A percentile compares a stretch with the other conserved stretches of the same genome.
These are phyloP conservation scores for Botia almorhae DNA, from an alignment of 2,797 vertebrate genomes.

Conservation along the genomic window DNA sequence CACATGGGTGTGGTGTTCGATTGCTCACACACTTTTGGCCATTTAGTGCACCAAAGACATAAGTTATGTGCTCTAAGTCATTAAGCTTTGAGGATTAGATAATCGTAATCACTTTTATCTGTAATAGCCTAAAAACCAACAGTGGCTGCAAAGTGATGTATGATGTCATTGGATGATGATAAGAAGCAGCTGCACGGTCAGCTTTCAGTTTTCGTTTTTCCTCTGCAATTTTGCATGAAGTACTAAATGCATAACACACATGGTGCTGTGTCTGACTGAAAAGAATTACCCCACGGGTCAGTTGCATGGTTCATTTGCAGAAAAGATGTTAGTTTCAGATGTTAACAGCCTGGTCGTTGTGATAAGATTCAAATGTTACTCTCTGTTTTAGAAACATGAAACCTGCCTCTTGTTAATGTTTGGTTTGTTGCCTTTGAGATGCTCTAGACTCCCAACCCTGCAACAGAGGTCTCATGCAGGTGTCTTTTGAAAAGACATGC, in stretches of 20 bases:
- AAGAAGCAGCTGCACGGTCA: background rate
- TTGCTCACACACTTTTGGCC: background rate
- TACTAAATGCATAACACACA: background rate
- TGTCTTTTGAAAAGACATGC: conserved; percentile 11
- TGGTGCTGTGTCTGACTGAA: no score
- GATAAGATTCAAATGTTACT: background rate
- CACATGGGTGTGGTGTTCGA: background rate
- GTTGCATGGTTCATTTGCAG: background rate
- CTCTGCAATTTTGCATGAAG: background rate
- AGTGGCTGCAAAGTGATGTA: background rate
- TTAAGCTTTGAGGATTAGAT: background rate
- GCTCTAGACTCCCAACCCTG: conserved; percentile 20
- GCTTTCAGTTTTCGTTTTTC: background rate
- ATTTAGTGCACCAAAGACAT: background rate
- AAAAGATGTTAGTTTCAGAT: background rate
- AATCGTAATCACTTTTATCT: background rate
- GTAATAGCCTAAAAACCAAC: background rate
- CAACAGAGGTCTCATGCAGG: conserved; percentile 13
- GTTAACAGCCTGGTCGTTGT: conserved; percentile 21
- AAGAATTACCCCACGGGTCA: background rate
- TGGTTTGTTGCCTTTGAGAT: conserved; percentile 4
- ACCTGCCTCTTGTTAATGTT: conserved; percentile 39
- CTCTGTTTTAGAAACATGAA: conserved; percentile 27
- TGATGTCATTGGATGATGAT: background rate
- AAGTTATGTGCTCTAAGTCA: no score